Evolutionary conservation across 2,113 vertebrate genomes (phyloP), one percentile per base, ranked within the genome.

Genomic region (Sapayoa aenigma): DNA sequence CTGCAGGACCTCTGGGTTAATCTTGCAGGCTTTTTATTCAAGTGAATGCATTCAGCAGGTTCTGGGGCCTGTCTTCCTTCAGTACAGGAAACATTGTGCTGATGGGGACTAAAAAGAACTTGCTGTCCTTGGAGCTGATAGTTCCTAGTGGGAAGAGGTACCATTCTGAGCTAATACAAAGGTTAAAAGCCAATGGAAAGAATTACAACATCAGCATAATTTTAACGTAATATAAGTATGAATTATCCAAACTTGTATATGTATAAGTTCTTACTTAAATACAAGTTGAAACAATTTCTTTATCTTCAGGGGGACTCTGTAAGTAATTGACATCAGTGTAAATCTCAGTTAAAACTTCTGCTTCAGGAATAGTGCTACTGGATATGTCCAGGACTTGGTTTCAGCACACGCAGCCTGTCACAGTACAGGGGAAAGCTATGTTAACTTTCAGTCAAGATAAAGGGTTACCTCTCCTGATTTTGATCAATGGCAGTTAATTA

Each of bases 401-500:
- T 91, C 80, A 72, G 58, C 63, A 78, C 19, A 9, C 22, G n/a
- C 71, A 91, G 62, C 42, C 47, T 63, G 56, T 67, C 60, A 67
- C 55, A 55, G 28, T 42, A 46, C 27, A 71, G 21, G 17, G n/a
- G n/a, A 91, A 93, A 83, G 33, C 66, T 77, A 50, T 28, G 24
- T 55, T 85, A 52, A 56, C 14, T 78, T 85, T 78, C 66, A 91
- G 50, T 47, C 31, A 84, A 35, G 35, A 18, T 84, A 67, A 71
- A 23, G 5, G 86, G 79, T 58, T 71, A 60, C 22, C n/a, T 35
- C 59, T 83, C 55, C 46, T 84, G 69, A 52, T 88, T 95, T 95
- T 94, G 88, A 95, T 65, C 74, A 41, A 78, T 93, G 56, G 39
- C 47, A 88, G 68, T 85, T 86, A 94, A 94, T 95, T 95, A 86